phyloP scores from a whole-genome alignment of 1,140 invertebrate genomes.

The Ceratitis capitata region DNA sequence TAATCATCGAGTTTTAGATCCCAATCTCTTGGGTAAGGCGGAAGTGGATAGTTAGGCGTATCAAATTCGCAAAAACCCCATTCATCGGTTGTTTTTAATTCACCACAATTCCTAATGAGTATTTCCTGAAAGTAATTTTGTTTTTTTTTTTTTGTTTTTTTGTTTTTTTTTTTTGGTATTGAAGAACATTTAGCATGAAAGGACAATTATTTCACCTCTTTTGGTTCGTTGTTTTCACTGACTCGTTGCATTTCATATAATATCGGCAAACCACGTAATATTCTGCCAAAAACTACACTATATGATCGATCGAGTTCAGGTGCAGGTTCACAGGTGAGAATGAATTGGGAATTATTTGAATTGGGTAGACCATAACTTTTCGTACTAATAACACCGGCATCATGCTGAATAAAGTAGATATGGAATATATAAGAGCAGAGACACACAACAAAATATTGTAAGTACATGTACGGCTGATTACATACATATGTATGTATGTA shows the following conservation, averaged over 20 bases:
- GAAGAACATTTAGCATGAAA: background rate
- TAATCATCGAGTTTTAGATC: constrained; percentile 62
- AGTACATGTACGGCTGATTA: background rate
- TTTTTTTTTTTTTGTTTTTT: too few species aligned
- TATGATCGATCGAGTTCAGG: constrained; percentile 91
- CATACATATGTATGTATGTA: background rate
- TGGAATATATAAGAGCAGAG: too few species aligned
- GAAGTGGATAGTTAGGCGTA: constrained; percentile 74
- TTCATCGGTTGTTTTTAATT: constrained; percentile 70
- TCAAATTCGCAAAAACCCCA: constrained; percentile 78
- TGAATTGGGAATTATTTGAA: constrained; percentile 97
- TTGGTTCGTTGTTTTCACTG: constrained; percentile 69
- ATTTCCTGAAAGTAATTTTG: constrained; percentile 68
- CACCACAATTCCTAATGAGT: constrained; percentile 77
- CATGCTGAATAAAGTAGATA: too few species aligned
- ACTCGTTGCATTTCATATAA: constrained; percentile 71
- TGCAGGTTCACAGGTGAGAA: constrained; percentile 94
- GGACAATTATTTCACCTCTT: constrained; percentile 65
- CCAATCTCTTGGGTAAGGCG: constrained; percentile 81
- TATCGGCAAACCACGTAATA: constrained; percentile 91
- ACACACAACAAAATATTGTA: too few species aligned
- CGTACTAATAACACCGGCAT: constrained; percentile 89
- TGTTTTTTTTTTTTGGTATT: too few species aligned
- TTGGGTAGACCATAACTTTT: constrained; percentile 90
- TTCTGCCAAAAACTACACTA: constrained; percentile 96